Base-by-base conservation (phyloP, 2,888 invertebrate species). In the Gymnoscelis rufifasciata region DNA sequence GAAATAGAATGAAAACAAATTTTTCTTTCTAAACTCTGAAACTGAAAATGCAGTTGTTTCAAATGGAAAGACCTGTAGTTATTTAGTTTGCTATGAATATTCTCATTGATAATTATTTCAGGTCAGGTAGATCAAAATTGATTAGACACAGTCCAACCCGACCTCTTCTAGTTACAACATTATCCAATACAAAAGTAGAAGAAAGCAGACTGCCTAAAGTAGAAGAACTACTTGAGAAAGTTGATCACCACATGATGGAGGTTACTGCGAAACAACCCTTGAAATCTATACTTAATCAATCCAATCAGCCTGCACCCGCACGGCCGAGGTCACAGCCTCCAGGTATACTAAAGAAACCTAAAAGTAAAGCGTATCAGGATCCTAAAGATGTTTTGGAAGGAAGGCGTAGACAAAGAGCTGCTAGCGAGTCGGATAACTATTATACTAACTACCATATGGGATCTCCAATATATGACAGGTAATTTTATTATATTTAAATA, bases 391-490 rank as follows among this genome's bases (percentile, higher is more conserved):
- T 42, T 40, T 19, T 68, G 26, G 88, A 88, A 58, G 83, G 84
- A 4, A 75, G 88, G 2, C 70, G 89, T 61, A 70, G 89, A 59
- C 88, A 87, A 45, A 63, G 89, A 38, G 88, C 89, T 1, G 68
- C 83, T 0, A 89, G 89, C 70, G 89, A 89, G 74, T 88, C 89
- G 43, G 89, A 89, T 56, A 83, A 88, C 57, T 67, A 78, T 8
- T 81, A 74, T 54, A 66, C 75, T 54, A 77, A 56, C 55, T 83
- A 66, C 55, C 72, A 71, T 43, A 51, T 78, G 37, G 71, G 71
- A 41, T 66, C 74, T 36, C 78, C 82, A 0, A 71, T 77, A 59
- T 82, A 79, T 72, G 87, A 87, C 44, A 78, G 71, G 87, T 87
- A 42, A 73, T 76, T 41, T 13, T 0, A 30, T 1, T 13, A 7